A percentile compares a stretch with the other conserved stretches of the same genome.
These are phyloP conservation scores for Mionectes olivaceus DNA, from an alignment of 2,797 vertebrate genomes.

Conservation along the genomic window DNA sequence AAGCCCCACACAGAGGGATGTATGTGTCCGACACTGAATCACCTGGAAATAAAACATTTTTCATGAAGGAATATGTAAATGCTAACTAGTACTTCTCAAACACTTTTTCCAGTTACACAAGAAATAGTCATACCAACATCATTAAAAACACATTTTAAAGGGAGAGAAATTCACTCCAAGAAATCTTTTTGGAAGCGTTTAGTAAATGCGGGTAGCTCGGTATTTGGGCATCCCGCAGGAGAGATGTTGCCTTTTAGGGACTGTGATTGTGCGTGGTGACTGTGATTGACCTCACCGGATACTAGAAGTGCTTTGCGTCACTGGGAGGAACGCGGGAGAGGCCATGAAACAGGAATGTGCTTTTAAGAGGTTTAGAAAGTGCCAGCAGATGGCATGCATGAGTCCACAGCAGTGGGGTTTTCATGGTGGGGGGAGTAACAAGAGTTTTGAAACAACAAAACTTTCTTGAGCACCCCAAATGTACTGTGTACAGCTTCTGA, in stretches of 20 bases:
- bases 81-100: not conserved
- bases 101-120: not conserved
- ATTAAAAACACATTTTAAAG: not conserved
- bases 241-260: not conserved
- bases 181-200: not conserved
- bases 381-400: not conserved
- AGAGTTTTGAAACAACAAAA: not conserved
- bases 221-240: rapidly evolving
- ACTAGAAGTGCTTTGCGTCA: not conserved
- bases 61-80: constrained; percentile 21
- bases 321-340: not conserved
- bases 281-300: not conserved
- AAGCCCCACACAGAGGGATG: not conserved
- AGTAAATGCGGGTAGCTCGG: not conserved
- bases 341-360: rapidly evolving
- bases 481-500: not conserved
- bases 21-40: constrained; percentile 37
- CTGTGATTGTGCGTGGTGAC: not conserved
- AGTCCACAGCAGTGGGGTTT: not conserved
- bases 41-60: constrained; percentile 60
- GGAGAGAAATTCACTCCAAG: not conserved
- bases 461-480: not conserved
- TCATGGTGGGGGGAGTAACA: rapidly evolving
- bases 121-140: not conserved
- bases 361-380: not conserved